Evolutionary conservation across 1,140 invertebrate species (phyloP), one percentile per base, ranked within the genome.

Genomic region (Helicoverpa zea): DNA sequence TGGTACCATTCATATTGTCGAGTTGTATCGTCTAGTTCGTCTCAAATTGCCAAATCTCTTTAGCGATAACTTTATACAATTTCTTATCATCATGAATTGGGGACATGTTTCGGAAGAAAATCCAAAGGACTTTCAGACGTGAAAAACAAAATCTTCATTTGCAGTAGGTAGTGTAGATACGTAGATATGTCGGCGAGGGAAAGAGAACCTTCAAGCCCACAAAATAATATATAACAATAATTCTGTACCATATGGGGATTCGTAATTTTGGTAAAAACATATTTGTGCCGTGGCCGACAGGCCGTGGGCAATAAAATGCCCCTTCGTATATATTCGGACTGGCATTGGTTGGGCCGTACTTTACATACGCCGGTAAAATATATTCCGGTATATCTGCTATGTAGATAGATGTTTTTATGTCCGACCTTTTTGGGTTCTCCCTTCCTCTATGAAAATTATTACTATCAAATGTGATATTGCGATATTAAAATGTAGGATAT

Each of bases 181-280:
- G 1, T 35, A 23, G 7, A 12, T 12, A 13, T 4, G 7, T 9
- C 5, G 35, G 9, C 35, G 1, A 5, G 35, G 35, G 35, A 43
- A 43, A 43, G 35, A 43, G 35, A 43, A 43, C 35, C 61, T 43
- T 64, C 3, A 64, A 64, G n/a, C 18, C 63, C 47, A 47, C 63
- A n/a, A 56, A 73, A 52, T 73, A 58, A 73, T 43, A 73, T 73
- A 73, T 73, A 56, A 73, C 30, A n/a, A 73, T 76, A 61, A 63
- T 76, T 63, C 56, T 49, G n/a, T 11, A 49, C 74, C 10, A 52
- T 52, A 64, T 64, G 54, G 29, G 35, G 58, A 18, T 52, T 52
- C 58, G 74, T 77, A 77, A 77, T 77, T 64, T 77, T 11, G 47
- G 59, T 77, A 64, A 77, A 76, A 77, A 77, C 59, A 77, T 77